Base-by-base conservation (phyloP, 2,113 vertebrate genomes). In the Caretta caretta region DNA sequence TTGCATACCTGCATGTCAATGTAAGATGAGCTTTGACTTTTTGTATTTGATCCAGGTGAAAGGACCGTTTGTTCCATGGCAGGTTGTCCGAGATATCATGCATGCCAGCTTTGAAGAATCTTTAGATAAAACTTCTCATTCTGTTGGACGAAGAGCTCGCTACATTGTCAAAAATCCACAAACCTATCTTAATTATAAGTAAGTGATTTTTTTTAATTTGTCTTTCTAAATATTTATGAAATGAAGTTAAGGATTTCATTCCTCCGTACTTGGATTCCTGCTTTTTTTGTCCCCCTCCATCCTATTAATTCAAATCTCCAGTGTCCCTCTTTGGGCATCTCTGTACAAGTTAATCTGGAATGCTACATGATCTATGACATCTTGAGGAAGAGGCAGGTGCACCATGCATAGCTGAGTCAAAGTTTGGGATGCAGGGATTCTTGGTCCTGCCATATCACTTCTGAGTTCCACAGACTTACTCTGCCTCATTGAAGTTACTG, bases 141-240 rank as follows among this genome's bases (percentile, higher is more conserved):
- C 99, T 0, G 99, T 99, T 1, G 99, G 99, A 7, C 98, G 99
- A 25, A 98, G 99, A 88, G 98, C 99, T 19, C 99, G 99, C 50
- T 99, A 99, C 92, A 99, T 99, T 89, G 98, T 99, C 95, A 99
- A 98, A 93, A 99, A 99, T 79, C 99, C 99, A 2, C 99, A 99
- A 96, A 99, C 99, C 2, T 98, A 98, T 35, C 99, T 99, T 51
- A 99, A 99, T 97, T 99, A 99, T 85, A 99, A 99, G 99, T 99
- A 94, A 98, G 98, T 78, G 75, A 2, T 22, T 10, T 69, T 82
- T 10, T 49, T 56, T 1, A 6, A 48, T 25, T 31, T 46, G 5
- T 53, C 4, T 16, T 83, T 80, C 49, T 93, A 56, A 87, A 53
- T 62, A 79, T 75, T 76, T 25, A 51, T 80, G 46, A 86, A 89